Evolutionary conservation across 2,888 invertebrate species (phyloP), one percentile per base, ranked within the genome.

Genomic region (Platyscelio sp.): DNA sequence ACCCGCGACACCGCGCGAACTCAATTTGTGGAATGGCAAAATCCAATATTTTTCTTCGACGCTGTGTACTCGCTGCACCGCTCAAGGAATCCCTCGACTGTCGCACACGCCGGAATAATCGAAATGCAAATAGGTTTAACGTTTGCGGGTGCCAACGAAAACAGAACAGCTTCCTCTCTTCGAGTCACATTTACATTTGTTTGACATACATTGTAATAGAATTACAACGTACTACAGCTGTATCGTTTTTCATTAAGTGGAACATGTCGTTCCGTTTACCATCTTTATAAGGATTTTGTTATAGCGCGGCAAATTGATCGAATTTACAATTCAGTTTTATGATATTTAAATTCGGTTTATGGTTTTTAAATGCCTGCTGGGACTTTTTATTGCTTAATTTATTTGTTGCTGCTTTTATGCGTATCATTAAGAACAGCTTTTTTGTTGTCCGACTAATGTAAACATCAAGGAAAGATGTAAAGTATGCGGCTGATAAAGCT

Each of bases 81-180:
- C 71, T 67, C 74, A 75, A 82, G 81, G 78, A 78, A 74, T 85
- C 65, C 82, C 72, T 78, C 75, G 72, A 82, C 81, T 78, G 54
- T 54, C 75, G 81, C 85, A 46, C 85, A 67, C 81, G 81, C 70
- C 43, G 58, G 82, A 81, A 85, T 85, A 85, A 82, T 82, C 85
- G 85, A 85, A 81, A 85, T 81, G 85, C 85, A 85, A 85, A 85
- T 81, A 81, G 81, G 74, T 85, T 85, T 85, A 85, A 77, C 81
- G 81, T 85, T 85, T 78, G 80, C 29, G 85, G 85, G 81, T 56
- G 81, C 85, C 82, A 85, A 81, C 75, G 81, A 85, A 82, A 85
- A 85, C 85, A 81, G 81, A 70, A 70, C 81, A 58, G 80, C 79
- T 56, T 65, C 70, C 61, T 43, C 79, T 75, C 78, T 75, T 72